Evolutionary conservation across 1,140 invertebrate species (phyloP), one percentile per base, ranked within the genome.

Genomic region (Hycleus phaleratus): DNA sequence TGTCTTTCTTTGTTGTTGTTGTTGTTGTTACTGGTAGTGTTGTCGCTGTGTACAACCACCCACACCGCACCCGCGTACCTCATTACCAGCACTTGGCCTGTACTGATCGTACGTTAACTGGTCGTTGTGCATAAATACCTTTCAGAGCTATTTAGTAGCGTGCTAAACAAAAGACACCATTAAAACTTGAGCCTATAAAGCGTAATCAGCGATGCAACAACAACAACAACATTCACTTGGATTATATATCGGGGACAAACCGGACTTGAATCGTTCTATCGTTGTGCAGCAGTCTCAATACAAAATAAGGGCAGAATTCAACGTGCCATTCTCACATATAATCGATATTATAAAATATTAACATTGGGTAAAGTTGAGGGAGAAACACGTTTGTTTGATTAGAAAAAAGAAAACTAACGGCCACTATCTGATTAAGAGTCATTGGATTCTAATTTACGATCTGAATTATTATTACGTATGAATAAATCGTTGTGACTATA

Each of bases 81-180:
- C 61, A 62, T 62, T 62, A 62, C 61, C 53, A 46, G 57, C 54
- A 49, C 46, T 46, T 44, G 43, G 24, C 46, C 44, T 45, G 52
- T 42, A 46, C 44, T 32, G 49, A 25, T 58, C 58, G 58, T 62
- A 62, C 61, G 49, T 62, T 57, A 59, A 46, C 32, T 4, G 32
- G 46, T 48, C 38, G 45, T 46, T 47, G 60, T 46, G 58, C 56
- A 62, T 62, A 62, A 62, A 62, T 59, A 62, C 32, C 32, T 49
- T 43, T 46, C 43, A 47, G 54, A 56, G 61, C 61, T 59, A 57
- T 62, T 62, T 62, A 62, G 53, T 62, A 49, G 52, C 61, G 61
- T 49, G 54, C 61, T 54, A 59, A 59, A 62, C 56, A 62, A 59
- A 62, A 59, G 58, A 62, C 57, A 59, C 61, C 57, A 47, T 56